Evolutionary conservation across 92 coral and sea anemone genomes (phyloP).

Genomic region (Muricea muricata): DNA sequence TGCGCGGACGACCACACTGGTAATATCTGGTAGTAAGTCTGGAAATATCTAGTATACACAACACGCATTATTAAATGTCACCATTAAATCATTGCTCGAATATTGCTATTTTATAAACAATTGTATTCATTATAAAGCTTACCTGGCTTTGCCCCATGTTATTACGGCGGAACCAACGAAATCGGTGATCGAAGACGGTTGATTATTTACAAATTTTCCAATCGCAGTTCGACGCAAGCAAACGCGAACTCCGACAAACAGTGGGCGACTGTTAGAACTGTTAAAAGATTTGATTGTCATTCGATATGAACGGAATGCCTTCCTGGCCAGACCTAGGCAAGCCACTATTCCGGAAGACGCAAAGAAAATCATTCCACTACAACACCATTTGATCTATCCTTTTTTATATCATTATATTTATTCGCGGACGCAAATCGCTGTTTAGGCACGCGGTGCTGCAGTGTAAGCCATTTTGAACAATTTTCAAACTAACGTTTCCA

Average conservation of each 20-base stretch:
- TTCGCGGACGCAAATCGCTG: no score
- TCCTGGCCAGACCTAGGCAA: neutral
- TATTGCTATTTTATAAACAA: neutral
- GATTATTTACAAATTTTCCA: neutral
- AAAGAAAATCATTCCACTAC: no score
- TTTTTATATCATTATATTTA: no score
- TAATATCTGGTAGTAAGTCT: neutral
- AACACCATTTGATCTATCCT: no score
- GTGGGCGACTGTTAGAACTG: neutral
- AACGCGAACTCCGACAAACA: slow-evolving; percentile 13
- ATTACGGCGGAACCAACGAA: neutral
- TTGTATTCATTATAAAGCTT: neutral
- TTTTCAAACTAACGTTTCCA: no score
- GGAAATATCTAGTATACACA: neutral
- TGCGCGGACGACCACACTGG: no score
- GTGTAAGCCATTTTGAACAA: no score
- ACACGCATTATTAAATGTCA: neutral
- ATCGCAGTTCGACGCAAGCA: no score
- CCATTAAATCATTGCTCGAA: neutral
- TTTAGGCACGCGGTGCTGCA: no score
- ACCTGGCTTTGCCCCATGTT: neutral
- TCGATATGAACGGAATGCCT: neutral
- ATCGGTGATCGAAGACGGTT: neutral
- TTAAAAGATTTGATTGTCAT: neutral
- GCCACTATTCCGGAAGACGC: no score